Percentiles rank a stretch among this genome's conserved stretches.
Conservation (phyloP, 2,888 invertebrate genomes). For the Melolontha melolontha region DNA sequence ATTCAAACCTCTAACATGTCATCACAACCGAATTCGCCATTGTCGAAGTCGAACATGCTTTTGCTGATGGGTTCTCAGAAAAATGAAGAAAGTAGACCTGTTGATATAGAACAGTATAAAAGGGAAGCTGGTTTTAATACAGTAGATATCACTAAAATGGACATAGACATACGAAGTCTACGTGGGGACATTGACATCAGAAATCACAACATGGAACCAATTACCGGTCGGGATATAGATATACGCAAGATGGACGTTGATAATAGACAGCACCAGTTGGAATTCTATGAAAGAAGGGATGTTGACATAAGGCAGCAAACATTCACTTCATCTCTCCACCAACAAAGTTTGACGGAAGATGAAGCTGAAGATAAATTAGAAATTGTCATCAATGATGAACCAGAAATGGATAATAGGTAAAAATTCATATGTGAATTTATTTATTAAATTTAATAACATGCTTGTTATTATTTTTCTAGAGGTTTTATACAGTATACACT, state of each 20-base stretch:
- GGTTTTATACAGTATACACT: too few relatives aligned
- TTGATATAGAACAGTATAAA: slow-evolving; percentile 49
- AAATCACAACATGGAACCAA: slow-evolving; percentile 35
- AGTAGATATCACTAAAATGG: slow-evolving; percentile 36
- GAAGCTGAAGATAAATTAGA: slow-evolving; percentile 51
- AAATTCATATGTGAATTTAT: slow-evolving; percentile 29
- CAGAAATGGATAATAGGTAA: slow-evolving; percentile 45
- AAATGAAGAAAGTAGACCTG: slow-evolving; percentile 19
- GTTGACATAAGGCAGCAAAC: slow-evolving; percentile 52
- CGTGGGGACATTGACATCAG: slow-evolving; percentile 44
- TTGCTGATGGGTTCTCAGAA: slow-evolving; percentile 19
- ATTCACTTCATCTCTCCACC: slow-evolving; percentile 26
- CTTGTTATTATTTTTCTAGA: too few relatives aligned
- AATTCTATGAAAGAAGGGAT: slow-evolving; percentile 49
- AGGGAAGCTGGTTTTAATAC: slow-evolving; percentile 51
- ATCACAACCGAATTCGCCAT: slow-evolving; percentile 46
- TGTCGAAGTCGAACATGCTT: slow-evolving; percentile 26
- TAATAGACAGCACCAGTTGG: slow-evolving; percentile 61
- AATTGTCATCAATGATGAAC: slow-evolving; percentile 49
- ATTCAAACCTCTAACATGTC: slow-evolving; percentile 39
- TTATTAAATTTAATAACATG: too few relatives aligned
- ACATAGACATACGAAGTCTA: slow-evolving; percentile 39
- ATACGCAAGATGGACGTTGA: slow-evolving; percentile 62
- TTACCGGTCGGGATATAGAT: slow-evolving; percentile 32
- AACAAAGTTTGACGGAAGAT: slow-evolving; percentile 39